Base-by-base conservation (phyloP, 2,888 invertebrate genomes). In the Macrosiphum euphorbiae region DNA sequence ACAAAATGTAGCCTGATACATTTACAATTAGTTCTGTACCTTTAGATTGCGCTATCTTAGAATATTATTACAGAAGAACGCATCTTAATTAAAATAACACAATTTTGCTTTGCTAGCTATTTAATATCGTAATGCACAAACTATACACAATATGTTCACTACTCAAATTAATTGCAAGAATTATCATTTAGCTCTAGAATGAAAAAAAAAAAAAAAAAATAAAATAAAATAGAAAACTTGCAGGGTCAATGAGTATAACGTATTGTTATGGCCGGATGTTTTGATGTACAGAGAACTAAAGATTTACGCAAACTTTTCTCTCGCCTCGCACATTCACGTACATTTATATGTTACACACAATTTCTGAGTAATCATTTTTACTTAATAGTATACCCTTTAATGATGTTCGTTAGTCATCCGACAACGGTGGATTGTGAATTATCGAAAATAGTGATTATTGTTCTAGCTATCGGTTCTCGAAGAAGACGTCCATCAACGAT, bases 291-390 rank as follows among this genome's bases (percentile, higher is more conserved):
- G 35, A 35, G 35, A 78, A 78, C 58, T 41, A 28, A 88, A 88
- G 55, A 26, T 58, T 55, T 26, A 41, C 35, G 24, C 11, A 10
- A 26, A 88, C 10, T 88, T 88, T 55, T 55, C 50, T 7, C 47
- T 87, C 44, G 86, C 47, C 28, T 87, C n/a, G 47, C 50, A 47
- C 44, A 87, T 87, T 47, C 50, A 35, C 41, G 41, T 55, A 2
- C 20, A 55, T 55, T 88, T 88, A 35, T 52, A 55, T 26, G 26
- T 88, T 26, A 16, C 11, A 8, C 20, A 28, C 55, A 88, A 58
- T 88, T 88, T 58, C 13, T 44, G 20, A 88, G 88, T 58, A 58
- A 58, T 58, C 41, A 88, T 88, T 58, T 55, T 55, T 35, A 88
- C 11, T 88, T 58, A 4, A 8, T 41, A 41, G 13, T 20, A 7